A percentile compares a stretch with the other conserved stretches of the same genome.
Evolutionary conservation across 1,140 invertebrate species (phyloP).

Genomic region (Linepithema humile): DNA sequence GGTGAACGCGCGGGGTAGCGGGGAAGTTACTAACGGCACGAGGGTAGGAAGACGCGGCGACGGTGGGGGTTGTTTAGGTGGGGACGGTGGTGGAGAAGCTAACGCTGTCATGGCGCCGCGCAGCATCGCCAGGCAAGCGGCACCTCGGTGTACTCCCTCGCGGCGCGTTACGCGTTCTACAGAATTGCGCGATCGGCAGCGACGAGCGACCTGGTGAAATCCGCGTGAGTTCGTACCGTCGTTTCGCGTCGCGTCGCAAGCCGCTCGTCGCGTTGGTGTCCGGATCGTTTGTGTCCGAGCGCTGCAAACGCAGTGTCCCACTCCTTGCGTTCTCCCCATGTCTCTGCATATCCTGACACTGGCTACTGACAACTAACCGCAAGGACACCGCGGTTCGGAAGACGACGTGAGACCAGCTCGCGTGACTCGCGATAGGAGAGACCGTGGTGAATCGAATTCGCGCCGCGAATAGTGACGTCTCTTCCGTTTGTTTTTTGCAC

Average conservation of each 20-base stretch:
- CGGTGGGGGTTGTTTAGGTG: constrained; percentile 62
- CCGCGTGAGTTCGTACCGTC: neutral
- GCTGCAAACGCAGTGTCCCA: constrained; percentile 10
- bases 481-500: neutral
- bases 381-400: neutral
- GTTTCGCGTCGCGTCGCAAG: neutral
- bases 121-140: constrained; percentile 76
- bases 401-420: neutral
- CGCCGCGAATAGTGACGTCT: neutral
- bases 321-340: constrained; percentile 1
- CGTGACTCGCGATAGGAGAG: neutral
- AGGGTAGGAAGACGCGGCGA: constrained; percentile 54
- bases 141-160: constrained; percentile 62
- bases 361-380: neutral
- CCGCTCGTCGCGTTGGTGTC: constrained; percentile 30
- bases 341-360: neutral
- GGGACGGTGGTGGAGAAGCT: constrained; percentile 70
- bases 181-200: constrained; percentile 40
- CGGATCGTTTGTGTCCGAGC: constrained; percentile 5
- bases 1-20: constrained; percentile 41
- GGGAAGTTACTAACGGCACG: constrained; percentile 7
- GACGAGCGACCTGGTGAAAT: constrained; percentile 35
- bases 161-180: constrained; percentile 50
- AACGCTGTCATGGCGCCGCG: constrained; percentile 83
- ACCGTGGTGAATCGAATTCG: neutral